These are phyloP conservation scores for Sebastes paucispinis DNA, from an alignment of 2,797 vertebrate genomes.

Conservation along the genomic window DNA sequence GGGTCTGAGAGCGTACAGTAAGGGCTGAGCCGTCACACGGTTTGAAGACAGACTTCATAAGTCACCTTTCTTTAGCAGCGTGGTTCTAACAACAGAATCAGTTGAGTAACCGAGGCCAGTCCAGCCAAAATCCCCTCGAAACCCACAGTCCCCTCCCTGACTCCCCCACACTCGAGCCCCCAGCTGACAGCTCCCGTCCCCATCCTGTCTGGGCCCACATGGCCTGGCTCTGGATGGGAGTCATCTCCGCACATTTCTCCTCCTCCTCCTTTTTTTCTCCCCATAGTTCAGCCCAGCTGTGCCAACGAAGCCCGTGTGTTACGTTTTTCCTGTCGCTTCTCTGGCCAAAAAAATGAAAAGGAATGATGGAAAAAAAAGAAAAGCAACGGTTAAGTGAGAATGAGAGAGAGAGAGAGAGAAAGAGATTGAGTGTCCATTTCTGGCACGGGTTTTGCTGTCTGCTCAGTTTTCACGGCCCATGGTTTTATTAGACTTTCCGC, in stretches of 20 bases:
- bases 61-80: slow-evolving; percentile 50
- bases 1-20: slow-evolving; percentile 45
- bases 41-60: slow-evolving; percentile 61
- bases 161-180: slow-evolving; percentile 40
- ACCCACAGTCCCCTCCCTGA: slow-evolving; percentile 39
- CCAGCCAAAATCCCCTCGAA: slow-evolving; percentile 43
- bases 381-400: slow-evolving; percentile 73
- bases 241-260: slow-evolving; percentile 52
- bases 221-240: slow-evolving; percentile 45
- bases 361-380: slow-evolving; percentile 51
- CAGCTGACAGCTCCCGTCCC: slow-evolving; percentile 57
- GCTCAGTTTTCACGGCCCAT: slow-evolving; percentile 77
- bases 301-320: slow-evolving; percentile 62
- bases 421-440: slow-evolving; percentile 74
- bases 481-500: slow-evolving; percentile 81
- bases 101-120: slow-evolving; percentile 39
- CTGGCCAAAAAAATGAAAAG: slow-evolving; percentile 56
- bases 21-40: slow-evolving; percentile 43
- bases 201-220: slow-evolving; percentile 64
- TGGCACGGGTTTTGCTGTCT: slow-evolving; percentile 84
- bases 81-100: slow-evolving; percentile 40
- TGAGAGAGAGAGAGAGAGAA: slow-evolving; percentile 61
- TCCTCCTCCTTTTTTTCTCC: slow-evolving; percentile 24
- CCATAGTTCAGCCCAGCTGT: slow-evolving; percentile 55
- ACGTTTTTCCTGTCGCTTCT: slow-evolving; percentile 61